These are phyloP conservation scores for Acinonyx jubatus DNA, from an alignment of 2,113 vertebrate genomes.

Conservation along the genomic window DNA sequence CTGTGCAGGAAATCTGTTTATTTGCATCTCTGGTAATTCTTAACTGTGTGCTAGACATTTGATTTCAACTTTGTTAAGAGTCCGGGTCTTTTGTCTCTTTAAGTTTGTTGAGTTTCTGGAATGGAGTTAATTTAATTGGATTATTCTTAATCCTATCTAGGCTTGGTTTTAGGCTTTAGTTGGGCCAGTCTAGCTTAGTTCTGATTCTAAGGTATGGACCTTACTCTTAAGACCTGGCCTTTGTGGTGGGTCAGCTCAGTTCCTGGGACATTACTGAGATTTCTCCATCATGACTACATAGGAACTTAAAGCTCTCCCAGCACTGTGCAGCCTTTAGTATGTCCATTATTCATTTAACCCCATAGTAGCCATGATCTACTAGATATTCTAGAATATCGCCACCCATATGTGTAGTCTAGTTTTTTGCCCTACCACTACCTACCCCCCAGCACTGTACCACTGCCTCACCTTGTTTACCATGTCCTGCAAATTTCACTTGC, in stretches of 20 bases:
- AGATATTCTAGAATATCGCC: neutral
- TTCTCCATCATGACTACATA: neutral
- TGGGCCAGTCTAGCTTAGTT: neutral
- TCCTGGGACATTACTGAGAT: neutral
- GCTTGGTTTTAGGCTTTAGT: neutral
- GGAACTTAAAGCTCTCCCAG: neutral
- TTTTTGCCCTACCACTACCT: neutral
- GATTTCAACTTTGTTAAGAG: neutral
- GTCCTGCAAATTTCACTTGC: neutral
- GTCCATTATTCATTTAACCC: neutral
- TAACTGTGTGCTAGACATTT: neutral
- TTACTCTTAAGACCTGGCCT: neutral
- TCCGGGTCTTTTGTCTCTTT: neutral
- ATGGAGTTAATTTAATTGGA: neutral
- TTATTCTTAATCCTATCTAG: neutral
- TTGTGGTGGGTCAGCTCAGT: neutral
- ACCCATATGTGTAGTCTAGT: neutral
- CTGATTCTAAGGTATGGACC: neutral
- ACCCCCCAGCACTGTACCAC: neutral
- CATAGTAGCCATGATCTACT: neutral
- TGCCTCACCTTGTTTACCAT: neutral
- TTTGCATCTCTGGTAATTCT: slow-evolving; percentile 31
- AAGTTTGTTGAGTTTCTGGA: neutral
- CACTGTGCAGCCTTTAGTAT: neutral
- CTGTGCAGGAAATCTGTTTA: neutral